Evolutionary conservation across 2,113 vertebrate genomes (phyloP).

Genomic region (Oryzias melastigma): DNA sequence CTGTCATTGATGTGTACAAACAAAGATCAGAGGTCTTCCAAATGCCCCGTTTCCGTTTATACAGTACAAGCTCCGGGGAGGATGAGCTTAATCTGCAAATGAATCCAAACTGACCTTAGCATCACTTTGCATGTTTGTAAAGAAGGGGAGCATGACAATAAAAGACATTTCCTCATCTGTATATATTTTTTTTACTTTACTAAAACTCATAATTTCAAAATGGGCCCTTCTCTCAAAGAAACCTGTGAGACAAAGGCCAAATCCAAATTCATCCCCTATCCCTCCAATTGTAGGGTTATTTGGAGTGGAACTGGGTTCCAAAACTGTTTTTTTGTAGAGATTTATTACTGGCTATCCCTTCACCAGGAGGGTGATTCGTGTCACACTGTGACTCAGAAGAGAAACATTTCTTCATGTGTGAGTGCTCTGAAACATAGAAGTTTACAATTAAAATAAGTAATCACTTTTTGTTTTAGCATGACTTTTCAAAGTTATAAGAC

Average conservation of each 20-base stretch:
- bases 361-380: too few species aligned
- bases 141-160: slow-evolving; percentile 21
- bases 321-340: too few species aligned
- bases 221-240: not conserved
- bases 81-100: slow-evolving; percentile 66
- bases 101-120: slow-evolving; percentile 63
- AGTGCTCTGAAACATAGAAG: too few species aligned
- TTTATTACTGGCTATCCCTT: too few species aligned
- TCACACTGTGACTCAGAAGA: too few species aligned
- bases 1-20: slow-evolving; percentile 60
- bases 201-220: slow-evolving; percentile 3
- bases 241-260: not conserved
- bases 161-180: slow-evolving; percentile 23
- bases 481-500: too few species aligned
- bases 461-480: too few species aligned
- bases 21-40: slow-evolving; percentile 63
- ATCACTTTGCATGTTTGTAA: slow-evolving; percentile 45
- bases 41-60: slow-evolving; percentile 66
- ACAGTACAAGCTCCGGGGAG: slow-evolving; percentile 66
- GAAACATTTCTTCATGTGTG: too few species aligned
- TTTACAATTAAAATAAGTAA: too few species aligned
- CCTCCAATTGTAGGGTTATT: too few species aligned
- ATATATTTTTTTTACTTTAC: slow-evolving; percentile 17
- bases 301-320: too few species aligned
- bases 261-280: not conserved